Evolutionary conservation across 37 sponge, comb jelly and placozoan species (phyloP), one percentile per base, ranked within the genome.

Genomic region (Beroe ovata): DNA sequence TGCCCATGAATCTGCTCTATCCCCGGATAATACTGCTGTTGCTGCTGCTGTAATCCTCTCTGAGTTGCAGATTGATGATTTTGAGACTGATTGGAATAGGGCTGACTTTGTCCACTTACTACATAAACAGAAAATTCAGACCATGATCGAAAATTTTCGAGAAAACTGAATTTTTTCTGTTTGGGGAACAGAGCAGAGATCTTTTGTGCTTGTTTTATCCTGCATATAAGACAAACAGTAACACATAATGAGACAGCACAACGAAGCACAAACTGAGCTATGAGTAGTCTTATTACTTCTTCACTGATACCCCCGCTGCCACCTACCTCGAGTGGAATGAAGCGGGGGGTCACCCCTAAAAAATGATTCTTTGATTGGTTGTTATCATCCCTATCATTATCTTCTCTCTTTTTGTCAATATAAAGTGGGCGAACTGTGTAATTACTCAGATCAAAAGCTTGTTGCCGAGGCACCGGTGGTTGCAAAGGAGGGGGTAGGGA

Each of bases 281-380:
- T 30, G 16, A 29, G 3, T 18, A 66, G 30, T 18, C 19, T 6
- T 34, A 66, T 18, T 34, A 37, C 35, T 66, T 25, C 35, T 33
- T 77, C 47, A 77, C 4, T 77, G 84, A 39, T 77, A 77, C 84
- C 84, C 84, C 84, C 84, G 84, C 84, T 77, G 84, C 84, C 84
- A 77, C 26, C 54, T 42, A n/a, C 54, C 54, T 42, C 47, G 84
- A 77, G 42, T 42, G 8, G 84, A 11, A 42, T 42, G 84, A 20
- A 33, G 54, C 84, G 84, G 84, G 84, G 84, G 84, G 54, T 42
- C 41, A 42, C 54, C 84, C 84, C 42, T 77, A 77, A 77, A 77
- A 77, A 77, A 77, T 77, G 84, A 25, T 77, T 77, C 84, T n/a
- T 19, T 2, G 41, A 8, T 25, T 30, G 84, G 22, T n/a, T 8